Percentiles rank a stretch among this genome's conserved stretches.
Evolutionary conservation across 2,113 vertebrate genomes (phyloP).

Genomic region (Passer montanus): DNA sequence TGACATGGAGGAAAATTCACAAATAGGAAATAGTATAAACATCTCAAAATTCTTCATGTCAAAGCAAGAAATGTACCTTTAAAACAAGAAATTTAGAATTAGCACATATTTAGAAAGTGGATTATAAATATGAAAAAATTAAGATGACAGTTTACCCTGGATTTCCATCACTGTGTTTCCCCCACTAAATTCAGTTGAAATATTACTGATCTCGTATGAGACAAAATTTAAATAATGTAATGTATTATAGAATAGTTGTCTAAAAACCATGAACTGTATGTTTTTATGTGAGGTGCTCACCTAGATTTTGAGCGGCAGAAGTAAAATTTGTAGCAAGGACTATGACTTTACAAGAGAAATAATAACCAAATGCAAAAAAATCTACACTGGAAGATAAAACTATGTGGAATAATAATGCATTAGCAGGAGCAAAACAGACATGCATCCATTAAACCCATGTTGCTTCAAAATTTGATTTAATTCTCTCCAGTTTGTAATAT

Average conservation of each 20-base stretch:
- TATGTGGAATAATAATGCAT: not conserved
- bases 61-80: not conserved
- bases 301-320: not conserved
- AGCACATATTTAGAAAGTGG: not conserved
- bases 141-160: not conserved
- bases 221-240: not conserved
- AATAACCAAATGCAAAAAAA: not conserved
- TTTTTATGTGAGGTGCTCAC: not conserved
- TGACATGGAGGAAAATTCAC: not conserved
- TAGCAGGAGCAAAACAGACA: not conserved
- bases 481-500: not conserved
- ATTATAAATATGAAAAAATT: not conserved
- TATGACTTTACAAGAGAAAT: not conserved
- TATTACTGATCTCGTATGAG: not conserved
- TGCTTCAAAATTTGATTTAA: conserved; percentile 26
- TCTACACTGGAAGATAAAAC: not conserved
- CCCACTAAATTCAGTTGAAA: not conserved
- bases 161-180: not conserved
- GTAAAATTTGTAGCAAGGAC: not conserved
- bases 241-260: not conserved
- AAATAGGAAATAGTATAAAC: not conserved
- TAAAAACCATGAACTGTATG: not conserved
- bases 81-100: not conserved
- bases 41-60: not conserved
- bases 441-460: not conserved